Evolutionary conservation across 2,797 vertebrate genomes (phyloP), one percentile per base, ranked within the genome.

Genomic region (Octomys mimax): DNA sequence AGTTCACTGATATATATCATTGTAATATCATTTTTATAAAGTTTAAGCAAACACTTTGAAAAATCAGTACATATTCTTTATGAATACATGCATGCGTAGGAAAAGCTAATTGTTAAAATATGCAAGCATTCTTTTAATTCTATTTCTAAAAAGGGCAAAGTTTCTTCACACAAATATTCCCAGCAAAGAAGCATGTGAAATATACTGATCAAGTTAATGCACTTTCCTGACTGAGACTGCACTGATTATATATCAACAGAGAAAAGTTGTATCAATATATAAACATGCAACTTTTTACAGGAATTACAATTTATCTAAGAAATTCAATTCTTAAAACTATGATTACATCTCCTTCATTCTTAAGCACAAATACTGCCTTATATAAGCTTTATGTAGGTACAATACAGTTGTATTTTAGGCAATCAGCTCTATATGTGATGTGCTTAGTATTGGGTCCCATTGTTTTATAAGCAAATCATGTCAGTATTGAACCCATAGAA

Each of bases 271-370:
- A 75, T 89, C 46, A 94, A 93, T 89, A 26, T 71, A 10, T 39
- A 79, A 88, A 88, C 61, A 89, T 49, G 14, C 73, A 95, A 95
- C 81, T 31, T 4, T 95, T 89, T 77, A 95, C 1, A 78, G 93
- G 73, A 95, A 95, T 85, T 71, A 75, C 2, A 75, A 90, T 70
- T 95, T 90, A 93, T 88, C 19, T 70, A 85, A 31, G 33, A 92
- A 52, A 92, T 91, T 52, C 88, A 71, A 79, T 86, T 89, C 49
- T 79, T 93, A 83, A n/a, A 95, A 90, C 42, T 86, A 87, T 81
- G 14, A 87, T 84, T 91, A 64, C 80, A 52, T 88, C 10, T 57
- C 10, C 36, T 19, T 84, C 57, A 95, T 93, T 91, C 68, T 95
- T 31, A 73, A 62, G 28, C 89, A 81, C 84, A 96, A 94, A 89